phyloP scores from a whole-genome alignment of 2,113 vertebrate genomes.

The Emydocephalus ijimae region DNA sequence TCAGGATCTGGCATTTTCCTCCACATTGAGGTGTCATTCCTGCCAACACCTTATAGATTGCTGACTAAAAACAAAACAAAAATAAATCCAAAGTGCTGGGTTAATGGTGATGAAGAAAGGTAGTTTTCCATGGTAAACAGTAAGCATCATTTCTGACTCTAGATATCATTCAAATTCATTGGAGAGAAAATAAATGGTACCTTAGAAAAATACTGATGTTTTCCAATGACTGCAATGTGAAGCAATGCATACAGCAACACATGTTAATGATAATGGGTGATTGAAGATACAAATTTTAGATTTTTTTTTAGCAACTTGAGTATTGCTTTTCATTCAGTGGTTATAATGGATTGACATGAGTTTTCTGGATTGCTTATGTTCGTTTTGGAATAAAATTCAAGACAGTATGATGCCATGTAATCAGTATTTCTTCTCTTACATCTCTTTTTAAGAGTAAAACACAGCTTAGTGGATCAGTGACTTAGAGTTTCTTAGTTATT shows the following conservation, averaged over 20 bases:
- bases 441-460: background rate
- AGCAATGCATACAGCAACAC: background rate
- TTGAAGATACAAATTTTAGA: constrained; percentile 8
- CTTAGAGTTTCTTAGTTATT: background rate
- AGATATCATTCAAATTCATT: constrained; percentile 25
- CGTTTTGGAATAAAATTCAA: constrained; percentile 16
- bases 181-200: constrained; percentile 1
- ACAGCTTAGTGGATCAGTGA: background rate
- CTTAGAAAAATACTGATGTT: constrained; percentile 5
- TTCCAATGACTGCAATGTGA: background rate
- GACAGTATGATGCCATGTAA: constrained; percentile 10
- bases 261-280: background rate
- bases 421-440: background rate
- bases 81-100: background rate
- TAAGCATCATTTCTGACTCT: constrained; percentile 11
- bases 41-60: constrained; percentile 27
- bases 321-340: background rate
- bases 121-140: background rate
- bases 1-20: constrained; percentile 62
- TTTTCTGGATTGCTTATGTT: constrained; percentile 23
- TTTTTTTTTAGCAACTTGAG: constrained; percentile 15
- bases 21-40: constrained; percentile 34
- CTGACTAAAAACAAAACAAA: background rate
- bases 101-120: constrained; percentile 13
- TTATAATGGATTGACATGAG: constrained; percentile 6